phyloP scores from a whole-genome alignment of 2,113 vertebrate genomes.

The Colius striatus region DNA sequence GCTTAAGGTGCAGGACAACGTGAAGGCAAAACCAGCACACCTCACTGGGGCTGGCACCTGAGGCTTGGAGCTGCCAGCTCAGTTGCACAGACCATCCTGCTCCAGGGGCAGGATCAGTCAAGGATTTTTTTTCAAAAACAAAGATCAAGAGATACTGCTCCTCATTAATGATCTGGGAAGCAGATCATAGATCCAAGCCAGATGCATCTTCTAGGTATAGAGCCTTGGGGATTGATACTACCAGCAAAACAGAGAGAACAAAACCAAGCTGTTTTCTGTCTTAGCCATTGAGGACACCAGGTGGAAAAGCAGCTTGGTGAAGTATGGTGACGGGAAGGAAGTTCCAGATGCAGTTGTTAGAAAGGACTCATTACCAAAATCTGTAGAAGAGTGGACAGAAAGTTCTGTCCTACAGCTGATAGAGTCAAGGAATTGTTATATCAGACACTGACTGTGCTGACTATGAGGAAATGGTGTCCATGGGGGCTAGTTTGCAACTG shows the following conservation, averaged over 20 bases:
- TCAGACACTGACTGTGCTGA: not conserved
- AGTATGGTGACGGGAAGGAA: not conserved
- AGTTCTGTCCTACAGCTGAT: not conserved
- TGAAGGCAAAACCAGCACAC: rapidly evolving
- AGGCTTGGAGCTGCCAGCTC: rapidly evolving
- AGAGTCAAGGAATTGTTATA: not conserved
- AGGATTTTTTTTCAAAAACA: not conserved
- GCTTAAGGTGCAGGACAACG: not conserved
- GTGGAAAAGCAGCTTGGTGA: not conserved
- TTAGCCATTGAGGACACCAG: not conserved
- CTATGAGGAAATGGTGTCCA: not conserved
- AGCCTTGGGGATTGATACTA: not conserved
- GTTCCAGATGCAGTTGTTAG: not conserved
- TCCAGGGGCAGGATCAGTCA: not conserved
- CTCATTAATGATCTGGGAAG: not conserved
- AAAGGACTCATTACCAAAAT: rapidly evolving
- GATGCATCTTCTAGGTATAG: not conserved
- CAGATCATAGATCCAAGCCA: not conserved
- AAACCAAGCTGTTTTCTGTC: not conserved
- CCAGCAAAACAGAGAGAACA: not conserved
- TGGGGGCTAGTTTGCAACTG: not conserved
- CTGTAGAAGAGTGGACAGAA: rapidly evolving
- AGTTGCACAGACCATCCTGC: not conserved
- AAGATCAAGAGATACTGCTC: not conserved
- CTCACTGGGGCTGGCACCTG: not conserved